Base-by-base conservation (phyloP, 2,113 vertebrate genomes). In the Leptosomus discolor region DNA sequence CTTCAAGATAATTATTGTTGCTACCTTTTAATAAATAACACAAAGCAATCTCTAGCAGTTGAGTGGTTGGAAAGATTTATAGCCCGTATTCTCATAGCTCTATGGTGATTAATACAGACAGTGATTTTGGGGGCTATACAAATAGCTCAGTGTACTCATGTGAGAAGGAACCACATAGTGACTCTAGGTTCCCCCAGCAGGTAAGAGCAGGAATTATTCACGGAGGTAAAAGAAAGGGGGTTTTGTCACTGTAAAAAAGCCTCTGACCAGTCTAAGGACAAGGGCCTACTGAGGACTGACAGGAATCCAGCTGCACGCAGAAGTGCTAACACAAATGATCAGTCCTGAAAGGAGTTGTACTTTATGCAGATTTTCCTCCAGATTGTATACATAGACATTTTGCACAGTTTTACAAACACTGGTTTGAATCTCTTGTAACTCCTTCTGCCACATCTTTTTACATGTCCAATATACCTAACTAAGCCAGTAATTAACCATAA, bases 401-500 rank as follows among this genome's bases (percentile, higher is more conserved):
- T 60, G 27, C 45, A n/a, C 36, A 41, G 57, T 81, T 75, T 53
- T 73, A 58, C 75, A 90, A 77, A 36, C n/a, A n/a, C 56, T 0
- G 1, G 21, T 61, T 75, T 46, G 70, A 75, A 75, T 77, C 41
- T 76, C 71, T 94, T 4, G 1, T 32, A 54, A 89, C 65, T 86
- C 60, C 34, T 65, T 67, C 34, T 68, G 63, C 71, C 71, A 30
- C 75, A 61, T 85, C 83, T 85, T 78, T 71, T 94, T 89, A 29
- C 77, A 46, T 83, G 91, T 79, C 82, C 93, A 96, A 92, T 96
- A 88, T 73, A 91, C 65, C 68, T 88, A 89, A 86, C 88, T 95
- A 95, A 97, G 95, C 91, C 92, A 92, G 79, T 89, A 92, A 84
- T 94, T 96, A 95, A 96, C 88, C 89, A 92, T 96, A 96, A 77